Evolutionary conservation across 2,797 vertebrate genomes (phyloP).

Genomic region (Ibycter americanus): DNA sequence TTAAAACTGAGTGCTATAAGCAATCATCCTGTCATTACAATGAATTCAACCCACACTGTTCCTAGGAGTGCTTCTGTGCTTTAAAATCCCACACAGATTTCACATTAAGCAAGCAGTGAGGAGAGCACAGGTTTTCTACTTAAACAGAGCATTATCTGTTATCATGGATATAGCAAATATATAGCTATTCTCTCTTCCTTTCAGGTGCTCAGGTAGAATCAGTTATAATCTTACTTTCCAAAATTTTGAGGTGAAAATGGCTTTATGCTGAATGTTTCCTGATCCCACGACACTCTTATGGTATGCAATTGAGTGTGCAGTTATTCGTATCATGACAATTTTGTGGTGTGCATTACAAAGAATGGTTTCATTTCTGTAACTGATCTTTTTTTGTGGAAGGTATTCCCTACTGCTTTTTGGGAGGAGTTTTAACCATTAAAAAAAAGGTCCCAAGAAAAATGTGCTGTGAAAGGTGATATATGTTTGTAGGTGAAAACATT

Average conservation of each 20-base stretch:
- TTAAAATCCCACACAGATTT: background rate
- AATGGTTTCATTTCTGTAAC: background rate
- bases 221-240: background rate
- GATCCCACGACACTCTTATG: accelerated
- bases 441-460: background rate
- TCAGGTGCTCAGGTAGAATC: background rate
- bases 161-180: background rate
- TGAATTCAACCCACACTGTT: background rate
- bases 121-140: background rate
- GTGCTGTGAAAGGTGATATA: background rate
- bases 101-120: background rate
- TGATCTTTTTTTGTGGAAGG: background rate
- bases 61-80: background rate
- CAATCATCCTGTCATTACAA: background rate
- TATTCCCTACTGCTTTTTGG: background rate
- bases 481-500: background rate
- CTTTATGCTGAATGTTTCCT: background rate
- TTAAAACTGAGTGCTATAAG: background rate
- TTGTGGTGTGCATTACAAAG: background rate
- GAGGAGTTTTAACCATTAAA: background rate
- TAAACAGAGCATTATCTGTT: background rate
- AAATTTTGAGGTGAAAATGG: background rate
- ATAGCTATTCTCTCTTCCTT: background rate
- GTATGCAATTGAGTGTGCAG: background rate
- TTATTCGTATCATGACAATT: background rate